Conservation (phyloP, 2,888 invertebrate genomes). For the Listrodromus nycthemerus region DNA sequence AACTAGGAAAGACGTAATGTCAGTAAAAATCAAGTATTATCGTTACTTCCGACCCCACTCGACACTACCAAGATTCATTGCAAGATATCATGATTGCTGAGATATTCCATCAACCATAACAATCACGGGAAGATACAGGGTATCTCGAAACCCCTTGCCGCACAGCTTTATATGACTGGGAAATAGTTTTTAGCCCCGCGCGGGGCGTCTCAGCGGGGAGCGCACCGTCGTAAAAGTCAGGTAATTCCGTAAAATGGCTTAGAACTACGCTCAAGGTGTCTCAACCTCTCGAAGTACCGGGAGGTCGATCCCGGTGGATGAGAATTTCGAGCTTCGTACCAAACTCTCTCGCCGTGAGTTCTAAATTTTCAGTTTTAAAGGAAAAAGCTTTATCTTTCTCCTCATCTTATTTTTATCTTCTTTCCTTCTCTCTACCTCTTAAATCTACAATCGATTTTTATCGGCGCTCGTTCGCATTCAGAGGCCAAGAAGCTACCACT, state of each 20-base stretch:
- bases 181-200: conserved; percentile 67
- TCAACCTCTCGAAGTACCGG: conserved; percentile 6
- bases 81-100: not conserved
- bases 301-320: conserved; percentile 18
- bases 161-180: conserved; percentile 46
- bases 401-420: conserved; percentile 2
- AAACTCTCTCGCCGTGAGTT: conserved; percentile 11
- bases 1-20: not conserved
- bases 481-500: conserved; percentile 30
- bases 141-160: not conserved
- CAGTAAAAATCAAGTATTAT: conserved; percentile 9
- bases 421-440: not conserved
- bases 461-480: conserved; percentile 32
- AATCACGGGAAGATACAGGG: not conserved
- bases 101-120: not conserved
- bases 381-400: not conserved
- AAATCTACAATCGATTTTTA: conserved; percentile 48
- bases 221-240: conserved; percentile 59
- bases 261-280: conserved; percentile 19
- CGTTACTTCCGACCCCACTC: not conserved
- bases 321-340: conserved; percentile 17
- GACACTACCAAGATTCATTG: not conserved
- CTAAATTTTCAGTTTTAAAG: conserved; percentile 35
- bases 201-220: conserved; percentile 45
- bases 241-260: conserved; percentile 55